Base-by-base conservation (phyloP, 2,888 invertebrate genomes). In the Belgica antarctica region DNA sequence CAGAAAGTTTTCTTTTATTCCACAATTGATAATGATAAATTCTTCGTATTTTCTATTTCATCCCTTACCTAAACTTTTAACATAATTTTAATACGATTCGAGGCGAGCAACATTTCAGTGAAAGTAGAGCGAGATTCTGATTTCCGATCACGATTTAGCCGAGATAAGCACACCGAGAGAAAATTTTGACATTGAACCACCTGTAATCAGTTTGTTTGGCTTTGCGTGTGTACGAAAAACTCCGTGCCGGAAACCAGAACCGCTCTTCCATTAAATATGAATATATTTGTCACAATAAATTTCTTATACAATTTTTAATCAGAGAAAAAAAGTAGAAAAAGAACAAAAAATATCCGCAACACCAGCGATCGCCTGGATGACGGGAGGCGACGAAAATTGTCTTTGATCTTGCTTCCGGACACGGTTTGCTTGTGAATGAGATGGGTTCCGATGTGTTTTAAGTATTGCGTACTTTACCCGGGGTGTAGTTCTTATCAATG, bases 401-500 rank as follows among this genome's bases (percentile, higher is more conserved):
- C 41, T 41, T 41, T 41, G 41, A 41, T 41, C 41, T 41, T 41
- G 41, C 41, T 41, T 41, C 4, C n/a, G n/a, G 15, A 10, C 2
- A 41, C n/a, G 12, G 41, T 41, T 12, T 41, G 15, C 41, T 41
- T 5, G 15, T 5, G n/a, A n/a, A 41, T 10, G 10, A 41, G 10
- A 41, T 41, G 34, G 7, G 34, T 34, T 34, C n/a, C n/a, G 41
- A 5, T 41, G n/a, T n/a, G 2, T 8, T 68, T 61, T 70, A 70
- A 36, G 59, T 70, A 41, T 70, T 70, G 31, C 96, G 86, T 81
- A 99, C 98, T 84, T 99, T 98, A 76, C 99, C 99, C 75, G 99
- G 99, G 74, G 98, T 95, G 82, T 99, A 99, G 84, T 96, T 98
- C 85, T 95, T 96, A 83, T 99, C 98, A 81, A 99, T 98, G 77